Conservation (phyloP, 2,797 vertebrate species). For the Sarcophilus harrisii region DNA sequence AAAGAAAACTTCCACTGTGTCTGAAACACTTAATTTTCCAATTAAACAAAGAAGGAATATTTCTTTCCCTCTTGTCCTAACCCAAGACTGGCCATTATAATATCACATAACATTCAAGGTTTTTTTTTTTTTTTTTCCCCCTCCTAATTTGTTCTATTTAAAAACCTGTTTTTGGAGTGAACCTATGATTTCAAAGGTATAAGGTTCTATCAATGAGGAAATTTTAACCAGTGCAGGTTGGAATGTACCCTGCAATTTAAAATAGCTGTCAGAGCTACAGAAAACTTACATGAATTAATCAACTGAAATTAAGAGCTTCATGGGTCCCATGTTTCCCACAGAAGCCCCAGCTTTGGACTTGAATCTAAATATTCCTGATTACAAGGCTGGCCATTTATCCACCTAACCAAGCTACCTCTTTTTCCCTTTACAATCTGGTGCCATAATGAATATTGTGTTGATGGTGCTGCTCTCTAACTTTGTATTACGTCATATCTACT, state of each 20-base stretch:
- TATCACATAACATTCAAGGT: background rate
- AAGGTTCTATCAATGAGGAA: background rate
- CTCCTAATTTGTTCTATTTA: background rate
- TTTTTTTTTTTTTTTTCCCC: background rate
- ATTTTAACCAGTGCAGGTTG: background rate
- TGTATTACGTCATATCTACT: background rate
- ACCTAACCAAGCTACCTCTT: background rate
- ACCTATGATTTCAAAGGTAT: background rate
- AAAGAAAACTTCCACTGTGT: background rate
- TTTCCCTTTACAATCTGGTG: background rate
- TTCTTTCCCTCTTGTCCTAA: background rate
- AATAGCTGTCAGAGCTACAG: background rate
- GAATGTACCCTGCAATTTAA: background rate
- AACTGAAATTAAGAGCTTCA: background rate
- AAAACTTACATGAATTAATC: background rate
- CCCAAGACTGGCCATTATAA: background rate
- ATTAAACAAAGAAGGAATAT: background rate
- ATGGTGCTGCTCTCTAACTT: background rate
- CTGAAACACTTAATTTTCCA: background rate
- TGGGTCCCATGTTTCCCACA: too few species aligned
- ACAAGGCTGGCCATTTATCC: background rate
- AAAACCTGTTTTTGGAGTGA: background rate
- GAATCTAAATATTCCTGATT: background rate
- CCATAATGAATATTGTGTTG: background rate
- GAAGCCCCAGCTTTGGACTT: background rate